Base-by-base conservation (phyloP, 1,140 invertebrate genomes). In the Tetragnatha versicolor region DNA sequence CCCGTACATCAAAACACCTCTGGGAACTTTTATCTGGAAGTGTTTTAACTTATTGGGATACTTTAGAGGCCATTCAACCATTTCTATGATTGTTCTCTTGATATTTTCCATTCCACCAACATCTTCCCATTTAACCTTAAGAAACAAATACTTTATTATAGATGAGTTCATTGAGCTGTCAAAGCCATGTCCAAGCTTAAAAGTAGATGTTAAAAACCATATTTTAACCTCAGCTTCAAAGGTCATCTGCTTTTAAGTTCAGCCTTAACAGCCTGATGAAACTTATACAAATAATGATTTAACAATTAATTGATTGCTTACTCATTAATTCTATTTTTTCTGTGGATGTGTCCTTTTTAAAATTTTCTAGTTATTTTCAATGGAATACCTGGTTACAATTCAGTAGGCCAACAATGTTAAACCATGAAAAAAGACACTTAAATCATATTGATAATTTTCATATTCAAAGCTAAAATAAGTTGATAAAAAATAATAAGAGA, bases 1-100 rank as follows among this genome's bases (percentile, higher is more conserved):
- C 27, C 89, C 89, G 84, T 89, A 89, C 84, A 89, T 85, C 1
- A 89, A 82, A 29, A 89, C 82, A n/a, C 91, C 89, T 84, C 87
- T 86, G 1, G 91, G 89, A 68, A 89, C 85, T 22, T 84, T 84
- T 20, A 93, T 87, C 17, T 90, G 90, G 76, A 92, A 86, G 31
- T 87, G 51, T 42, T 25, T 27, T 47, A 84, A 81, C 27, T 88
- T 86, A 75, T 90, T 87, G 3, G 89, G 87, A 86, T 98, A 90
- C 82, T 91, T 92, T 20, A 98, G 82, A 0, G 97, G 96, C 95
- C 95, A 98, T 83, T 98, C 95, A 7, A 99, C 92, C 5, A 94
- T 91, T 86, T 98, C 94, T 68, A 91, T 89, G 42, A 99, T 85
- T 83, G 95, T 93, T 25, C 94, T 83, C 86, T 98, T 98, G 5